Evolutionary conservation across 23 tunicate genomes (phyloP), one percentile per base, ranked within the genome.

Genomic region (Phallusia fumigata): DNA sequence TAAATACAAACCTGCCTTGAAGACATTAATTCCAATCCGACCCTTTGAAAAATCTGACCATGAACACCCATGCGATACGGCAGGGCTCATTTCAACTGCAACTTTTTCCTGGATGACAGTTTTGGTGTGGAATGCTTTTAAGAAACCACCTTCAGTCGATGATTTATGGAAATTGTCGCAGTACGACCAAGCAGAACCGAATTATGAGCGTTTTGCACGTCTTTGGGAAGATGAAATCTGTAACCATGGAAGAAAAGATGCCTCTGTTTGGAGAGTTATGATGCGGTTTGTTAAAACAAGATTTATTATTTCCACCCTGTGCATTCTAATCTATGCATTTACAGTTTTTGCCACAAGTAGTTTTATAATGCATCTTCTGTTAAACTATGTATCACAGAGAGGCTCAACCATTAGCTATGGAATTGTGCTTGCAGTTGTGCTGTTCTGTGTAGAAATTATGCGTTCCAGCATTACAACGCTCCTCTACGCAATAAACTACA

Each of bases 31-130:
- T 31, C 97, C 97, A 18, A 69, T 83, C 74, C 77, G 97, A 28
- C 85, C 86, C 18, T 76, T 36, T 76, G 44, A 76, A 0, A 50
- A 52, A 35, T 65, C 82, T 28, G 19, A 74, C 12, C n/a, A 81
- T 16, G 69, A 64, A 40, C 91, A 92, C 32, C 97, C 97, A 11
- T 79, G 58, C 64, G 97, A 92, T 76, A 76, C 80, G 19, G 97
- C 97, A 13, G 97, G 97, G 19, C 64, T 84, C n/a, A 58, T 87
- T 65, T 92, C 97, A 13, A 92, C 90, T 15, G 30, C 87, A 18
- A 74, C 86, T 0, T 92, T 87, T 73, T 92, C 91, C 0, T 92
- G 97, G 97, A 30, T 92, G 28, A 83, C 91, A n/a, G 82, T 47
- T 22, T 75, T 92, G 44, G 79, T 92, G n/a, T 87, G 83, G 80